A percentile compares a stretch with the other conserved stretches of the same genome.
Conservation (phyloP, 2,797 vertebrate species). For the Acanthornis magna region DNA sequence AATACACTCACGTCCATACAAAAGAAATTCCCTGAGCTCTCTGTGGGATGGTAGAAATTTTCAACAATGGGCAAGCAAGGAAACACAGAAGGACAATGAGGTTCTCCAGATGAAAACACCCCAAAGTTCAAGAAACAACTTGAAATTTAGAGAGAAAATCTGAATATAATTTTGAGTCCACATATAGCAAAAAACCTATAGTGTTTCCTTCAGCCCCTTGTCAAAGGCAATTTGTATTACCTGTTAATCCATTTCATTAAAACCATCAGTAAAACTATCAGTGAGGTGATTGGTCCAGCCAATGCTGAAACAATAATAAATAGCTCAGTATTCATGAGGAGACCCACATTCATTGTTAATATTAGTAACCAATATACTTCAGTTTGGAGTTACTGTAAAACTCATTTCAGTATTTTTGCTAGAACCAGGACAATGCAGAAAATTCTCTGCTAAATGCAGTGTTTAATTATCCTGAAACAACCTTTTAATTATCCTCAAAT, state of each 20-base stretch:
- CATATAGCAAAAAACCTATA: not conserved
- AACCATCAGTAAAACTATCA: not conserved
- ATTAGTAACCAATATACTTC: not conserved
- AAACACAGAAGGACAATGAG: not conserved
- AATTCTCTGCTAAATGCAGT: not conserved
- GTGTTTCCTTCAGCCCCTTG: not conserved
- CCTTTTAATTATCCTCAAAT: not conserved
- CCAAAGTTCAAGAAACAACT: not conserved
- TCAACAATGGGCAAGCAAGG: not conserved
- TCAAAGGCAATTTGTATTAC: not conserved
- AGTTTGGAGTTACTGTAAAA: not conserved
- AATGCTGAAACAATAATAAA: not conserved
- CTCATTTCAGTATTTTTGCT: not conserved
- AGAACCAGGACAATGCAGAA: not conserved
- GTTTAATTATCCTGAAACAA: constrained; percentile 10
- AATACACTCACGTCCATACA: not conserved
- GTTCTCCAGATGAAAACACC: not conserved
- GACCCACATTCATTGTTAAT: not conserved
- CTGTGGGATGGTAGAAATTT: not conserved
- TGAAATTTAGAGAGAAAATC: not conserved
- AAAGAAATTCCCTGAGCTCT: not conserved
- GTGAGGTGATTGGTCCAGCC: not conserved
- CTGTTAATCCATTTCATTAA: not conserved
- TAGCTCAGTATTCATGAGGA: not conserved
- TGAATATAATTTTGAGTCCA: not conserved